Conservation (phyloP, 2,113 vertebrate genomes). For the Tricholaema leucomelas region DNA sequence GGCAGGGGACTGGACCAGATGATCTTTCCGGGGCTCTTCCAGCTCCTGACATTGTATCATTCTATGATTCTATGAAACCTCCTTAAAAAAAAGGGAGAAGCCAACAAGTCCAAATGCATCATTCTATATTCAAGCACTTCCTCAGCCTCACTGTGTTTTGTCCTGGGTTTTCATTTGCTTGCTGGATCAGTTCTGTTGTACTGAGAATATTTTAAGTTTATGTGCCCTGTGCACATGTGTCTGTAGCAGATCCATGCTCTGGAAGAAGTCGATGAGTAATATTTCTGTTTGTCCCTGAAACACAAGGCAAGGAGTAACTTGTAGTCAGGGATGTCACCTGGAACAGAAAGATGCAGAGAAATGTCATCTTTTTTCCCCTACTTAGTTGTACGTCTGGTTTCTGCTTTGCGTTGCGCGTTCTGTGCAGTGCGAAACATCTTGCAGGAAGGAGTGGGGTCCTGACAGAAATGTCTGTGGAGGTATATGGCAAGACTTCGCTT, state of each 20-base stretch:
- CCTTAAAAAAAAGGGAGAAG: neutral
- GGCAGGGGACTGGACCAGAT: too few species aligned
- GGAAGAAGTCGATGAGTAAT: neutral
- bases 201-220: neutral
- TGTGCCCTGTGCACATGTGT: neutral
- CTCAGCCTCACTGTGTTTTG: neutral
- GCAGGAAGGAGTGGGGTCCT: neutral
- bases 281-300: neutral
- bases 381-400: neutral
- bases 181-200: neutral
- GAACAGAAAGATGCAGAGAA: neutral
- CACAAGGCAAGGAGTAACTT: rapidly evolving
- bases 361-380: neutral
- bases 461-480: neutral
- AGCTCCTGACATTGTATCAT: too few species aligned
- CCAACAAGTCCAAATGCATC: rapidly evolving
- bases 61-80: neutral
- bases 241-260: neutral
- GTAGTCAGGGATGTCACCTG: neutral
- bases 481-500: neutral
- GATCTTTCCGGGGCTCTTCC: too few species aligned
- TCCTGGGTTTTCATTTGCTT: neutral
- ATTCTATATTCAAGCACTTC: neutral
- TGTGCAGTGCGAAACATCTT: neutral
- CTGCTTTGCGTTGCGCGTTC: neutral